phyloP scores from a whole-genome alignment of 2,888 invertebrate species.

The Biston betularia region DNA sequence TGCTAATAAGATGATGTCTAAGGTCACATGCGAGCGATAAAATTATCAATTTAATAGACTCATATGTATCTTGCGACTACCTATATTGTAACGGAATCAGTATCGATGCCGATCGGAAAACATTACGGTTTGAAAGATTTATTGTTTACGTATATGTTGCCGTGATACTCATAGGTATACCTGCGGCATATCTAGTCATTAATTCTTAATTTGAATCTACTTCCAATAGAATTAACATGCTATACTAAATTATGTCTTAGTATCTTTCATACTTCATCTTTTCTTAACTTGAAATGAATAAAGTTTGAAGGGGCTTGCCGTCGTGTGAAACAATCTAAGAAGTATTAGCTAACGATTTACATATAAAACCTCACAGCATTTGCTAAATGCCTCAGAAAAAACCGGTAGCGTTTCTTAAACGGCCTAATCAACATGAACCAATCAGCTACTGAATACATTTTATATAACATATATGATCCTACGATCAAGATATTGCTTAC shows the following conservation, averaged over 20 bases:
- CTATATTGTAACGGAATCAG: conserved; percentile 21
- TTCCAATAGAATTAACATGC: too few relatives aligned
- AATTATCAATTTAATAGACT: conserved; percentile 50
- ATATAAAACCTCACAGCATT: conserved; percentile 4
- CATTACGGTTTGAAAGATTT: conserved; percentile 6
- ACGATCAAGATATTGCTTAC: neutral
- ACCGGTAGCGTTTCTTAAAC: conserved; percentile 15
- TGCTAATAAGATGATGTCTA: conserved; percentile 57
- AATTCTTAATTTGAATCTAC: too few relatives aligned
- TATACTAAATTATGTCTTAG: too few relatives aligned
- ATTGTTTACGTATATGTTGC: neutral
- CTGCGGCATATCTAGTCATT: too few relatives aligned
- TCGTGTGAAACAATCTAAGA: neutral
- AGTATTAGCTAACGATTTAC: neutral
- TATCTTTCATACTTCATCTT: too few relatives aligned
- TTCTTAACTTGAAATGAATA: too few relatives aligned
- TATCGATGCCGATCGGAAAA: neutral
- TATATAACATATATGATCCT: neutral
- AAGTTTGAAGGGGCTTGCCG: neutral
- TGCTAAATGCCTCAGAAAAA: conserved; percentile 2
- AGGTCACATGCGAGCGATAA: conserved; percentile 52
- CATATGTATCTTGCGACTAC: conserved; percentile 33
- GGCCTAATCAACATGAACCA: conserved; percentile 17
- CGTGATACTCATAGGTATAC: too few relatives aligned
- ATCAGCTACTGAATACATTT: conserved; percentile 20